Evolutionary conservation across 1,140 invertebrate genomes (phyloP), one percentile per base, ranked within the genome.

Genomic region (Plectus sambesii): DNA sequence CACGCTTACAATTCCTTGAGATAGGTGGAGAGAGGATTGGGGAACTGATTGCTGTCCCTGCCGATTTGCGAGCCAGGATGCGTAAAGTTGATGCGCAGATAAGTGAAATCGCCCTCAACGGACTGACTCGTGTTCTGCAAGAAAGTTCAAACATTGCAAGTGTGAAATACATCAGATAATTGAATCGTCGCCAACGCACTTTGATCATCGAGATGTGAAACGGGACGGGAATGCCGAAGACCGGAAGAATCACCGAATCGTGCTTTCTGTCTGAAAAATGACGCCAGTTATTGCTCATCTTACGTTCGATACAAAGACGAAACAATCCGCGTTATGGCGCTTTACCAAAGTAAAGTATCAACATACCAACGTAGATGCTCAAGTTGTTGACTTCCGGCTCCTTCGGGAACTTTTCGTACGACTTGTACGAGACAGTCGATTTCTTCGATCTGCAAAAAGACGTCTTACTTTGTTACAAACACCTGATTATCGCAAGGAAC

Each of bases 161-260:
- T n/a, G n/a, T n/a, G 20, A 35, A 22, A 2, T n/a, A n/a, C n/a
- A n/a, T n/a, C n/a, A n/a, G n/a, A n/a, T n/a, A n/a, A 33, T n/a
- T 33, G n/a, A 9, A 25, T 2, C 2, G 26, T 45, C 29, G n/a
- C 4, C 19, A 24, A 43, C 54, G 53, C 59, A 73, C 72, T 61
- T 99, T 98, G 40, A 98, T 89, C 2, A 87, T 97, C 0, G 89
- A 90, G 70, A 98, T 98, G 69, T 99, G 93, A 71, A 94, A 98
- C 47, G 93, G 92, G 53, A 92, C 86, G 5, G 89, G 83, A 36
- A 89, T 77, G 42, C 92, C 92, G 75, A 89, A 94, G 57, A 98
- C 80, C 0, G 93, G 93, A 50, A 98, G 71, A 49, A 99, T 93
- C 9, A 99, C 82, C 6, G 56, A 47, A 36, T 58, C 62, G 29